A percentile compares a stretch with the other conserved stretches of the same genome.
These are phyloP conservation scores for Silurus aristotelis DNA, from an alignment of 2,797 vertebrate genomes.

Conservation along the genomic window DNA sequence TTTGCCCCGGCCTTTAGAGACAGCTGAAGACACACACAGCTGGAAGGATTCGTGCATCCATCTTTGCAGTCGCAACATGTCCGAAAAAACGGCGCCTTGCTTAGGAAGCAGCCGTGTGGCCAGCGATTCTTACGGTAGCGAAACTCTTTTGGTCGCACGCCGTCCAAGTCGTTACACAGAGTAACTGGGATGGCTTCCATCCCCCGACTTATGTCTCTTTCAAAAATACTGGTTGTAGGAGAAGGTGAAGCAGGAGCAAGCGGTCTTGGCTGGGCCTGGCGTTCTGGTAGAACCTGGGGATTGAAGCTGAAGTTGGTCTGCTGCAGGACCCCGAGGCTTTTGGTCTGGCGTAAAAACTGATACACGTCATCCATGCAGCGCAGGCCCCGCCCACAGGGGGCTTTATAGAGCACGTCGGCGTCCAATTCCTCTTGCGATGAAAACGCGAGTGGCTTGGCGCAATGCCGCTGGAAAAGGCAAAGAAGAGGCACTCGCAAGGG, in stretches of 20 bases:
- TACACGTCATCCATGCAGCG: constrained; percentile 79
- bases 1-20: constrained; percentile 66
- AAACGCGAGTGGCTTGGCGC: constrained; percentile 59
- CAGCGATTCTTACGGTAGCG: constrained; percentile 86
- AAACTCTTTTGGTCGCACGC: constrained; percentile 74
- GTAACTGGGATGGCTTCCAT: constrained; percentile 81
- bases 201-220: constrained; percentile 86
- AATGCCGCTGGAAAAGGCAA: constrained; percentile 82
- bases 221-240: constrained; percentile 65
- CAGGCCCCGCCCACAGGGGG: constrained; percentile 86
- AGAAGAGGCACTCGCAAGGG: constrained; percentile 84
- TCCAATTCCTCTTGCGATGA: constrained; percentile 33
- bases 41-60: constrained; percentile 77
- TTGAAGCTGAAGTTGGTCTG: constrained; percentile 90
- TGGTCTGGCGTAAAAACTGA: constrained; percentile 79
- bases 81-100: constrained; percentile 71
- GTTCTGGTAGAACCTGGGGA: constrained; percentile 73
- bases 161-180: constrained; percentile 75
- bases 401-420: constrained; percentile 79
- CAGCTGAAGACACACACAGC: constrained; percentile 80
- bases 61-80: constrained; percentile 86
- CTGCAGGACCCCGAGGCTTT: constrained; percentile 79
- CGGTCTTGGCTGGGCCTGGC: constrained; percentile 34
- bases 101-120: constrained; percentile 86
- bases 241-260: constrained; percentile 52